Percentiles rank a stretch among this genome's conserved stretches.
Evolutionary conservation across 2,888 invertebrate genomes (phyloP).

Genomic region (Cheilosia variabilis): DNA sequence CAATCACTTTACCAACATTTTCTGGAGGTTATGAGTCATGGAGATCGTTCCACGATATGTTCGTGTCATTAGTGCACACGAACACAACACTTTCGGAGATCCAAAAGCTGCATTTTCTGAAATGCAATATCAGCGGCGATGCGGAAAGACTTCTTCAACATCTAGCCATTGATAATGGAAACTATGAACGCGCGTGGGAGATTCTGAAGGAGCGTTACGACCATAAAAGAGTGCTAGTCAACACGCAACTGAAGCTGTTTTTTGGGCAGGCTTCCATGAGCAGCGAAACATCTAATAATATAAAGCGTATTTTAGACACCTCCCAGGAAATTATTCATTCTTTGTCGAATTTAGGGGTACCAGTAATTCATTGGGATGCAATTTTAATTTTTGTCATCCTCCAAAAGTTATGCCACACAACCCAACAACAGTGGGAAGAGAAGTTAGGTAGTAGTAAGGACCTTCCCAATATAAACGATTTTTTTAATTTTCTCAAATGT

Average conservation of each 20-base stretch:
- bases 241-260: slow-evolving; percentile 1
- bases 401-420: not conserved
- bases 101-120: not conserved
- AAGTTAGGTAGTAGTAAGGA: not conserved
- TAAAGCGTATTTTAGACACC: not conserved
- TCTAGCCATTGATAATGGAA: not conserved
- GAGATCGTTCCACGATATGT: slow-evolving; percentile 13
- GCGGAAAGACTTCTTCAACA: not conserved
- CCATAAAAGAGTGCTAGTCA: slow-evolving; percentile 15
- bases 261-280: not conserved
- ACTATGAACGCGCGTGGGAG: not conserved
- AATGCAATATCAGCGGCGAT: not conserved
- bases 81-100: not conserved
- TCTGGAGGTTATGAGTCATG: not conserved
- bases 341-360: not conserved
- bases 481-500: not conserved
- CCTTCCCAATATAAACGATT: not conserved
- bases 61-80: not conserved
- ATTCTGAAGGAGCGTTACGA: slow-evolving; percentile 16
- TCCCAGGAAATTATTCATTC: not conserved
- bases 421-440: not conserved
- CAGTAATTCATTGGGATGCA: not conserved
- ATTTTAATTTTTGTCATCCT: not conserved
- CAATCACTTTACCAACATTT: not conserved
- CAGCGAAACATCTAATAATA: not conserved